Evolutionary conservation across 92 coral and sea anemone genomes (phyloP).

Genomic region (Zoanthus gigantus): DNA sequence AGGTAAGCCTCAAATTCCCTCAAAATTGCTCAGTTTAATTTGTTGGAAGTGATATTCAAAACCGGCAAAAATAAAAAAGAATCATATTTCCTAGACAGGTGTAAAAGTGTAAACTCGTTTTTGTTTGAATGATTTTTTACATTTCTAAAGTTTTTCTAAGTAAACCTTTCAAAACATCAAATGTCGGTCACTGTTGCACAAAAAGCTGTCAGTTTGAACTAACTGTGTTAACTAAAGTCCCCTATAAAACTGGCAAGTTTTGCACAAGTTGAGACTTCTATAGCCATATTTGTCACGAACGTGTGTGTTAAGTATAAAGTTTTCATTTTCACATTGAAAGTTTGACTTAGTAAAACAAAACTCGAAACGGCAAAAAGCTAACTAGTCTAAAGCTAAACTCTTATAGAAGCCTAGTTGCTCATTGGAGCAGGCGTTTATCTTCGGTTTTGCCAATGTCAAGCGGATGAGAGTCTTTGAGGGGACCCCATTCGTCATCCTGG

Average conservation of each 20-base stretch:
- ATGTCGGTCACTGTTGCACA: background rate
- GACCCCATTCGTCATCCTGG: no score
- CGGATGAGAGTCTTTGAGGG: no score
- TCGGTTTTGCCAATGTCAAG: no score
- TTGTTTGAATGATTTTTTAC: background rate
- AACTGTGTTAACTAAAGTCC: background rate
- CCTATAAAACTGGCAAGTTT: background rate
- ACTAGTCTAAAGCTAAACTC: no score
- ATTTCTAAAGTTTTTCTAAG: background rate
- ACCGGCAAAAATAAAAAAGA: background rate
- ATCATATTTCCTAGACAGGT: slow-evolving; percentile 4
- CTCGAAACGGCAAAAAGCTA: background rate
- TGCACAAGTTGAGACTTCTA: background rate
- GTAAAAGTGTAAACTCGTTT: background rate
- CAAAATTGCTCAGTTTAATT: background rate
- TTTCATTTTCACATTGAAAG: background rate
- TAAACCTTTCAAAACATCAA: background rate
- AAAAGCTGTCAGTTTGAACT: background rate
- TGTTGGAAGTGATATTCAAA: background rate
- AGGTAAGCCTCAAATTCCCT: background rate
- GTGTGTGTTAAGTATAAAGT: background rate
- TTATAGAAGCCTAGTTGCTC: no score
- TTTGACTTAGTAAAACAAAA: background rate
- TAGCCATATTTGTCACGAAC: background rate
- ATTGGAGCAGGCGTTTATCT: no score